These are phyloP conservation scores for Vanacampus margaritifer DNA, from an alignment of 2,113 vertebrate genomes.

Conservation along the genomic window DNA sequence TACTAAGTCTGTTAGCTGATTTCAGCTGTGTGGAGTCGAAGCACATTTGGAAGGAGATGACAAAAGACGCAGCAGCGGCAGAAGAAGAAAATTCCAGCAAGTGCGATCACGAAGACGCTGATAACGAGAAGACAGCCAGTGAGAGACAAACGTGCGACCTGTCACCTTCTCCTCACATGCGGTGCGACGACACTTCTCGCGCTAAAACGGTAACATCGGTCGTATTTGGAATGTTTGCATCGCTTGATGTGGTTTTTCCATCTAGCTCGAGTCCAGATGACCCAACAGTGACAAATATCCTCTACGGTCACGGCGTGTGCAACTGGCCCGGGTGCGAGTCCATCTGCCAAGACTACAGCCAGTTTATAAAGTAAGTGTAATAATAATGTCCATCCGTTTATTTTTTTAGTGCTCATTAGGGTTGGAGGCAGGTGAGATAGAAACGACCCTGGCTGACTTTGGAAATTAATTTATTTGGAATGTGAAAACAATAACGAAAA, in stretches of 20 bases:
- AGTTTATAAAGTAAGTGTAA: conserved; percentile 88
- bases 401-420: no score
- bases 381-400: no score
- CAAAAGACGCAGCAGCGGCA: conserved; percentile 55
- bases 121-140: conserved; percentile 76
- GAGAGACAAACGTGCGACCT: conserved; percentile 35
- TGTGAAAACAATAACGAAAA: no score
- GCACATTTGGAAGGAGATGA: conserved; percentile 90
- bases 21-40: conserved; percentile 85
- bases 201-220: conserved; percentile 22
- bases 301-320: conserved; percentile 90
- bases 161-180: conserved; percentile 23
- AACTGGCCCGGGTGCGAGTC: conserved; percentile 94
- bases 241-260: conserved; percentile 22
- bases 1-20: conserved; percentile 74
- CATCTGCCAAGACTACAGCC: conserved; percentile 86
- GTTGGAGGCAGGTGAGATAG: no score
- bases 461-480: no score
- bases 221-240: background rate
- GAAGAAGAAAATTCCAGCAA: conserved; percentile 10
- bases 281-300: conserved; percentile 74
- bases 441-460: no score
- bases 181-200: conserved; percentile 26
- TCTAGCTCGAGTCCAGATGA: conserved; percentile 75
- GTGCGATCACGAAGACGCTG: conserved; percentile 29